These are phyloP conservation scores for Paraplagusia blochii DNA, from an alignment of 2,113 vertebrate species.

Conservation along the genomic window DNA sequence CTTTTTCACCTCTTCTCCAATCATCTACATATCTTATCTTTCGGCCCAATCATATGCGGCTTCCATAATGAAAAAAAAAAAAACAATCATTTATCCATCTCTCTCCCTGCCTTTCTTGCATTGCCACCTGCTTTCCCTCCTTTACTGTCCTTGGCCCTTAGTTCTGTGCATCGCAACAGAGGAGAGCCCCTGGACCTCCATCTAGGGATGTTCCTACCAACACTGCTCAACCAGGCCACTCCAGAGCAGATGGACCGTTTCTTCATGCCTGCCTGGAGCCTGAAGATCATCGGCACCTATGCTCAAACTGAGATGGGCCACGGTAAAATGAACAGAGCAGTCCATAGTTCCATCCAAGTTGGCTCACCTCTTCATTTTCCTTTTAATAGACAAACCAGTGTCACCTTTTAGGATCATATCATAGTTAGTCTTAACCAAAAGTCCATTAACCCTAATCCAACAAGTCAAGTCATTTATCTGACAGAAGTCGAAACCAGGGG, in stretches of 20 bases:
- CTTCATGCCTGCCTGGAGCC: constrained; percentile 98
- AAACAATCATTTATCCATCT: too few relatives aligned
- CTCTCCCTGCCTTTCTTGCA: constrained; percentile 4
- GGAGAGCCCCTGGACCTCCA: constrained; percentile 95
- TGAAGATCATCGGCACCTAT: constrained; percentile 98
- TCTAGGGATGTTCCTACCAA: constrained; percentile 98
- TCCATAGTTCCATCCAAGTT: neutral
- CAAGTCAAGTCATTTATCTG: too few relatives aligned
- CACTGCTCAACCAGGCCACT: constrained; percentile 94
- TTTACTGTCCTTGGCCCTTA: constrained; percentile 56
- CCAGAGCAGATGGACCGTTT: constrained; percentile 91
- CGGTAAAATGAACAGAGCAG: constrained; percentile 78
- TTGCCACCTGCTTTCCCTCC: constrained; percentile 28
- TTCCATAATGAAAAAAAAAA: neutral
- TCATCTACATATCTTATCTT: neutral
- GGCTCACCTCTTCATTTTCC: neutral
- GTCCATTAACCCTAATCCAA: too few relatives aligned
- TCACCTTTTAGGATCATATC: too few relatives aligned
- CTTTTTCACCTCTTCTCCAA: constrained; percentile 49
- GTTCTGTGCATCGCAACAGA: constrained; percentile 85
- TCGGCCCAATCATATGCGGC: neutral
- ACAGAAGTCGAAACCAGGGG: too few relatives aligned
- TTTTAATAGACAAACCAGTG: too few relatives aligned
- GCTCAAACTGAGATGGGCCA: constrained; percentile 99
- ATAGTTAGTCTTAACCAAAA: too few relatives aligned